Base-by-base conservation (phyloP, 2,888 invertebrate species). In the Rhagonycha lutea region DNA sequence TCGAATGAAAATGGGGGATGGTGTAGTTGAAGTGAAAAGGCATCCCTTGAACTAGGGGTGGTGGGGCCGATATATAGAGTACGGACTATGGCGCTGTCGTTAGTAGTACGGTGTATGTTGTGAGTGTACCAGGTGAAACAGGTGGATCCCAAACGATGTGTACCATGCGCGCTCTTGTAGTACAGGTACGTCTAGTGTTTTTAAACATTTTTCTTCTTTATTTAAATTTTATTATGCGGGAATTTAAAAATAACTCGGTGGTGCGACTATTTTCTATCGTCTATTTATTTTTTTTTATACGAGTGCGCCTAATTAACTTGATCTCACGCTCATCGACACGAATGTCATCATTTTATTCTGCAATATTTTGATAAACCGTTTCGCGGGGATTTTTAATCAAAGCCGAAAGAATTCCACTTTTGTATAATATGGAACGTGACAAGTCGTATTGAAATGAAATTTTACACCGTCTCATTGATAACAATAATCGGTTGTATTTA, bases 11-110 rank as follows among this genome's bases (percentile, higher is more conserved):
- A 73, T 76, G 14, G 29, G 67, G 75, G 76, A 47, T 47, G 47
- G 5, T 47, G 47, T 47, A 47, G 47, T 47, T 47, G 7, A 47
- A 47, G 47, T 47, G 47, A 47, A 83, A 80, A 82, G 83, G 83
- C 84, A 83, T 83, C 85, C 83, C 83, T 81, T 74, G 61, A 69
- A 71, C 65, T 72, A 73, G 77, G 81, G 79, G 79, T 82, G 82
- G 83, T 82, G 85, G 86, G 85, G 84, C 80, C 80, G 79, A 78
- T 84, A 84, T 85, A 85, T 84, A 85, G 81, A 80, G 78, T 76
- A 78, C 80, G 79, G 79, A 76, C 79, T 80, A 84, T 83, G 83
- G 81, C 80, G 80, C 80, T 78, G 68, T 83, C 83, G 83, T 83
- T 80, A 81, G 79, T 80, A 78, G 78, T 79, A 81, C 80, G 77